Conservation (phyloP, 2,113 vertebrate genomes). For the Halcyon malimbica region DNA sequence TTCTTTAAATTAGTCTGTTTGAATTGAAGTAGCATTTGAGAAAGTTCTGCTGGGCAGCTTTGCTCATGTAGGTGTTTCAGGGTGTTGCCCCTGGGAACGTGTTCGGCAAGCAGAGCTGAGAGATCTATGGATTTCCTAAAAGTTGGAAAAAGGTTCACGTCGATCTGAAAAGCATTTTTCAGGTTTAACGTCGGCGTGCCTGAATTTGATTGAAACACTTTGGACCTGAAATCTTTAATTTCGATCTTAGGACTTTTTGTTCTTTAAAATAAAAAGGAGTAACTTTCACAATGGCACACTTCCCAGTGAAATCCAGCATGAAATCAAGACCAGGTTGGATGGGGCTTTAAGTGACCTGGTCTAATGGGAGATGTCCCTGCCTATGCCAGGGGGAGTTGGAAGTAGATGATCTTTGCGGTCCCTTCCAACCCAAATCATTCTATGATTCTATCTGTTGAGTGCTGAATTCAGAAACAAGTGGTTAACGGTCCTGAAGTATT, state of each 20-base stretch:
- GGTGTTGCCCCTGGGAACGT: background rate
- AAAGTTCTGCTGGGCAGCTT: background rate
- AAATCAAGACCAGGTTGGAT: too few relatives aligned
- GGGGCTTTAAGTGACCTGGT: too few relatives aligned
- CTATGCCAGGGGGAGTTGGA: too few relatives aligned
- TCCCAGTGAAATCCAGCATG: background rate
- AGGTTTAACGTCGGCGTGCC: background rate
- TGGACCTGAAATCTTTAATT: background rate
- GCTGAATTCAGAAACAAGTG: background rate
- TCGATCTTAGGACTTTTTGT: background rate
- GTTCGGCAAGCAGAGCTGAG: background rate
- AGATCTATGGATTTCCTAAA: background rate
- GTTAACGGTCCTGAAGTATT: background rate
- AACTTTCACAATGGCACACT: background rate
- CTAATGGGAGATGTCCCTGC: too few relatives aligned
- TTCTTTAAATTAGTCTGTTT: background rate
- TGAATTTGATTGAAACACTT: background rate
- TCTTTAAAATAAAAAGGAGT: background rate
- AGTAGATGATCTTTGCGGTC: too few relatives aligned
- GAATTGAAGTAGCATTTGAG: background rate
- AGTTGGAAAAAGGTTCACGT: background rate
- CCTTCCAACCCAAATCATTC: too few relatives aligned
- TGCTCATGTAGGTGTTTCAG: background rate
- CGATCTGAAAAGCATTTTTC: background rate
- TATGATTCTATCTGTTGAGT: too few relatives aligned